Base-by-base conservation (phyloP, 1,140 invertebrate genomes). In the Tetramorium simillimum region DNA sequence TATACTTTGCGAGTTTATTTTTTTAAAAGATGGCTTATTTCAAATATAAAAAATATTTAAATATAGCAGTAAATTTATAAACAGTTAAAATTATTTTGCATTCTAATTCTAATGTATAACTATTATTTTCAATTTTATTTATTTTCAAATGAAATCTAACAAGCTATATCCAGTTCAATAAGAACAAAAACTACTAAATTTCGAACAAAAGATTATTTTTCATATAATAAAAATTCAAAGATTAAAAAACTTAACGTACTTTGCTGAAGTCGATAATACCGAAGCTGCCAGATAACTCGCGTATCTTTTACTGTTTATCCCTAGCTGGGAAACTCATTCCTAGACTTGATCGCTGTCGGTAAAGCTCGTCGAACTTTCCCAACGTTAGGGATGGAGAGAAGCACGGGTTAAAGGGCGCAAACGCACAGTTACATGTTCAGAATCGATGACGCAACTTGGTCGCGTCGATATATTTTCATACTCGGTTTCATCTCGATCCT, bases 401-500 rank as follows among this genome's bases (percentile, higher is more conserved):
- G 84, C 49, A 53, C 40, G 49, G 21, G 21, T 6, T 6, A n/a
- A 73, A 21, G 4, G n/a, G 73, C 89, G 76, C 86, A 85, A 77
- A 81, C 89, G 88, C 75, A 14, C 10, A 24, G 33, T 53, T 58
- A 7, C 7, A 21, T 51, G 40, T 28, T 46, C n/a, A 43, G 46
- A 91, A 91, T 91, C 90, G 70, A 91, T 91, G 85, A 63, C 40
- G 53, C 85, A 60, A 49, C 72, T 70, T 33, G 51, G 76, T 87
- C 24, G 49, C 60, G 43, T 73, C 37, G 10, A 89, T 60, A 40
- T 72, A 88, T 77, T 75, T 49, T 75, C 65, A 82, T 60, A 51
- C 49, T 63, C n/a, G 14, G 37, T 46, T 21, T 53, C 49, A 33
- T 18, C 46, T 81, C 53, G 87, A 63, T 91, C 75, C 78, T 91